Conservation (phyloP, 1,140 invertebrate genomes). For the Armadillidium nasatum region DNA sequence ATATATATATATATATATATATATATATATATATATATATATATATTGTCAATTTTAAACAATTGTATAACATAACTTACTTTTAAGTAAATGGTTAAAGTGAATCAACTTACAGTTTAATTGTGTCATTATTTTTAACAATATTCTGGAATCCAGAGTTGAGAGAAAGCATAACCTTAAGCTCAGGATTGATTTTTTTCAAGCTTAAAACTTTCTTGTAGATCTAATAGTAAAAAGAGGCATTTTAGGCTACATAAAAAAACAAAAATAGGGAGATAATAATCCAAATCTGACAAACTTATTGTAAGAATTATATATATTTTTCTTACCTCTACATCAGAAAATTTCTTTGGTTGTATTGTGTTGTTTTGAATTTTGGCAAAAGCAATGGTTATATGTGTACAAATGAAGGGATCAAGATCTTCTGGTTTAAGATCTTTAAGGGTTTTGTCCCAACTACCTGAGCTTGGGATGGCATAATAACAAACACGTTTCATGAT, state of each 20-base stretch:
- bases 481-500: neutral
- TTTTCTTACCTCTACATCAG: too few relatives aligned
- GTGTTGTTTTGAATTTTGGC: constrained; percentile 61
- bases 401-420: constrained; percentile 66
- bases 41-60: too few relatives aligned
- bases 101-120: too few relatives aligned
- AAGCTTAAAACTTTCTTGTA: constrained; percentile 57
- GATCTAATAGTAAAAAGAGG: constrained; percentile 44
- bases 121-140: constrained; percentile 19
- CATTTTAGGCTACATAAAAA: neutral
- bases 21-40: too few relatives aligned
- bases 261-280: too few relatives aligned
- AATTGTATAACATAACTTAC: too few relatives aligned
- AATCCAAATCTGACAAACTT: too few relatives aligned
- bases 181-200: constrained; percentile 60
- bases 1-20: too few relatives aligned
- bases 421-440: constrained; percentile 43
- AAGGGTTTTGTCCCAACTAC: neutral
- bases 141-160: constrained; percentile 56
- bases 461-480: neutral
- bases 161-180: constrained; percentile 73
- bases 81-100: neutral
- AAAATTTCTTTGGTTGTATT: constrained; percentile 52
- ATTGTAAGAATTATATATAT: too few relatives aligned
- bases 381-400: constrained; percentile 74